These are phyloP conservation scores for Sminthurides aquaticus DNA, from an alignment of 2,888 invertebrate genomes.

Conservation along the genomic window DNA sequence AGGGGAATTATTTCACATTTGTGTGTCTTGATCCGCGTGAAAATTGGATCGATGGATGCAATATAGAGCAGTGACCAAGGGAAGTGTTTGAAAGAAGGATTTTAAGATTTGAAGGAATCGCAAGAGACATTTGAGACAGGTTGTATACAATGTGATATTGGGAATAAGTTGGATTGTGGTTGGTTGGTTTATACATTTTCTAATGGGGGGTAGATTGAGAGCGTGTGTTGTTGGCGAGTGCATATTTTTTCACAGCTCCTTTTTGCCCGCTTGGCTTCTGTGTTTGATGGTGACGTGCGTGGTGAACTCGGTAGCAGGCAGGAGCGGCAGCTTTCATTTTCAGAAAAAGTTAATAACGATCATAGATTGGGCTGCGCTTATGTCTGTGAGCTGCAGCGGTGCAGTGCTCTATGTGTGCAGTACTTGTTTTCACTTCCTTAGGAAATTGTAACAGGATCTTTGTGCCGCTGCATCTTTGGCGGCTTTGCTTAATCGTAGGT, in stretches of 20 bases:
- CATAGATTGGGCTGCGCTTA: too few relatives aligned
- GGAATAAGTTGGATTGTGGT: too few relatives aligned
- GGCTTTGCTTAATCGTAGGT: not conserved
- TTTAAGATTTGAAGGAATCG: too few relatives aligned
- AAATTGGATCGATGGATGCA: too few relatives aligned
- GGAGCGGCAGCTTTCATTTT: constrained; percentile 12
- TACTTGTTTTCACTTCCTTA: constrained; percentile 21
- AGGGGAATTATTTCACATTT: too few relatives aligned
- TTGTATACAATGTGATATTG: too few relatives aligned
- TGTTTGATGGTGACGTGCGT: not conserved
- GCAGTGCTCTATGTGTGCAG: not conserved
- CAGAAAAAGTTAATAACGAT: constrained; percentile 11
- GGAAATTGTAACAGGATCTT: constrained; percentile 5
- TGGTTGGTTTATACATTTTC: too few relatives aligned
- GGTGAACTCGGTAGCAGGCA: not conserved
- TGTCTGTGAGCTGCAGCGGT: not conserved
- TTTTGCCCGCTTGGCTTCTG: not conserved
- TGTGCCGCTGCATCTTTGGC: not conserved
- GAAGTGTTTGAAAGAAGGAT: too few relatives aligned
- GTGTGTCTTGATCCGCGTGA: too few relatives aligned
- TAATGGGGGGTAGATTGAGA: too few relatives aligned
- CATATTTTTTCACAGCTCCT: not conserved
- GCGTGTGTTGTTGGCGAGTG: not conserved
- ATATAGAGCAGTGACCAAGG: too few relatives aligned
- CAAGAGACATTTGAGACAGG: too few relatives aligned